Conservation (phyloP, 1,140 invertebrate genomes). For the Cydia amplana region DNA sequence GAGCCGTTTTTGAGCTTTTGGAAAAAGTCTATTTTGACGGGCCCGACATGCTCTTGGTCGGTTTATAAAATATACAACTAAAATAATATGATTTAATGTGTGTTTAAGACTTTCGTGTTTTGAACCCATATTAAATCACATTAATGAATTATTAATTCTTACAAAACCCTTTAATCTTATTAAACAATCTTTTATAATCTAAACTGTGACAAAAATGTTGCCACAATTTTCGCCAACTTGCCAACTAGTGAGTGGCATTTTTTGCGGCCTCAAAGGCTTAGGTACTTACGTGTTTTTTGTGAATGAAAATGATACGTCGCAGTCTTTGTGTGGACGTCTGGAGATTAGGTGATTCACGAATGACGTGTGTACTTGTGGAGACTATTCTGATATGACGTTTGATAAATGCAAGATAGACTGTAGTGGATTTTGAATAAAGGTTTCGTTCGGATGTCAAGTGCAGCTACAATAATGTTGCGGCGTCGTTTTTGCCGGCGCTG, state of each 20-base stretch:
- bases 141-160: neutral
- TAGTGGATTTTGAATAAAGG: too few species aligned
- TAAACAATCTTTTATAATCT: neutral
- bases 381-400: neutral
- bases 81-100: too few species aligned
- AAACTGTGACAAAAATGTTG: neutral
- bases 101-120: too few species aligned
- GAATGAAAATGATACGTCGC: conserved; percentile 41
- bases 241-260: conserved; percentile 23
- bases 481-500: too few species aligned
- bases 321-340: conserved; percentile 42
- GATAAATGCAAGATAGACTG: neutral
- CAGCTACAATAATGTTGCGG: too few species aligned
- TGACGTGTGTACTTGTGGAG: neutral
- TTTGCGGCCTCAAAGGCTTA: conserved; percentile 35
- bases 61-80: too few species aligned
- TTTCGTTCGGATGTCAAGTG: too few species aligned
- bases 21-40: too few species aligned
- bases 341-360: conserved; percentile 50
- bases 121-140: too few species aligned
- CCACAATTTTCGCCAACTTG: conserved; percentile 21
- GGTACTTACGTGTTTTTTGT: conserved; percentile 46
- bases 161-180: neutral
- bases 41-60: too few species aligned
- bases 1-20: too few species aligned